A percentile compares a stretch with the other conserved stretches of the same genome.
Conservation (phyloP, 1,140 invertebrate species). For the Globodera rostochiensis region DNA sequence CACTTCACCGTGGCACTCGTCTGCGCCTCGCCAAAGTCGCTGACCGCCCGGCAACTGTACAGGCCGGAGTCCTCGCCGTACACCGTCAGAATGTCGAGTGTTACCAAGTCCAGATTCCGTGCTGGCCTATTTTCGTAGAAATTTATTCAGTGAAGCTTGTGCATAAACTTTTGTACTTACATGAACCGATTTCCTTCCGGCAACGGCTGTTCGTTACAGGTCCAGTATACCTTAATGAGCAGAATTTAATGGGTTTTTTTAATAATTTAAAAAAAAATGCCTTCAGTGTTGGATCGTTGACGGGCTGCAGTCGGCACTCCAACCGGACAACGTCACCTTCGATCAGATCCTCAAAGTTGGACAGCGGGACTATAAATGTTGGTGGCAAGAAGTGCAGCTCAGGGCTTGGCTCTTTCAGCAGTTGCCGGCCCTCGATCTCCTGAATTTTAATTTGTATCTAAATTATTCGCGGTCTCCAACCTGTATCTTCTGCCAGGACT, state of each 20-base stretch:
- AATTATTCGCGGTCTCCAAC: conserved; percentile 66
- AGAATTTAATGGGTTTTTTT: not conserved
- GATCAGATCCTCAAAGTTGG: conserved; percentile 71
- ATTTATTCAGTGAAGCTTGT: conserved; percentile 67
- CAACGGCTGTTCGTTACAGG: conserved; percentile 79
- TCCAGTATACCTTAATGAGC: conserved; percentile 71
- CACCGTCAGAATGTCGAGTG: conserved; percentile 88
- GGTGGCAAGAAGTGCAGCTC: conserved; percentile 56
- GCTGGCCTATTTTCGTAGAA: conserved; percentile 74
- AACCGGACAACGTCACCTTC: conserved; percentile 90
- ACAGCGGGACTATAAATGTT: conserved; percentile 56
- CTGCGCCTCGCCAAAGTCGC: conserved; percentile 84
- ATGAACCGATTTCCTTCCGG: conserved; percentile 75
- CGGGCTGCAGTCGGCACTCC: conserved; percentile 74
- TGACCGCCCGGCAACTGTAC: conserved; percentile 90
- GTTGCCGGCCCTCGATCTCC: conserved; percentile 59
- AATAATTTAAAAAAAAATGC: conserved; percentile 71
- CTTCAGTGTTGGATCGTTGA: conserved; percentile 67
- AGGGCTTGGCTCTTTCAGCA: conserved; percentile 46
- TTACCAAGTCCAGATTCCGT: conserved; percentile 96
- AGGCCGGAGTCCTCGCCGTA: conserved; percentile 91
- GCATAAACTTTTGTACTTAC: conserved; percentile 18
- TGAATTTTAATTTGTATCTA: conserved; percentile 65
- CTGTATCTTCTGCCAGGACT: conserved; percentile 85
- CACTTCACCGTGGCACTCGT: conserved; percentile 86